Evolutionary conservation across 2,888 invertebrate genomes (phyloP), one percentile per base, ranked within the genome.

Genomic region (Cosmia trapezina): DNA sequence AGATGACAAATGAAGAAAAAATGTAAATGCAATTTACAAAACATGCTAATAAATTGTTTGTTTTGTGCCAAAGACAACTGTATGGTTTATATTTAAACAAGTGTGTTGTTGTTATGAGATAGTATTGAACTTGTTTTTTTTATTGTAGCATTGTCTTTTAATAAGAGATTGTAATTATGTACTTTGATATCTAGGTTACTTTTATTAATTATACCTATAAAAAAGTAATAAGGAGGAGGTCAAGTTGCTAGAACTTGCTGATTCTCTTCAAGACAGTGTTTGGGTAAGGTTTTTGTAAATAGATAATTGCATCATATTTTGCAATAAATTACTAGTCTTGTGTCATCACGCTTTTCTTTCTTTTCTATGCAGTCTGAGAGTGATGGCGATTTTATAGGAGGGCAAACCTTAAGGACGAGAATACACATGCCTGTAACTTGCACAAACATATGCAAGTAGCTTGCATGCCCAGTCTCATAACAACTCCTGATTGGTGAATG

Each of bases 21-120:
- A 59, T 9, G 1, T 6, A 33, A 33, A 62, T 49, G n/a, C n/a
- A 22, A 51, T 64, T 4, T 12, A 66, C 54, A 54, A 63, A 33
- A 63, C 53, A 60, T 56, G 19, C 8, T 43, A 33, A 14, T 11
- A 22, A 51, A 63, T 33, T 60, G 43, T 56, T 67, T 76, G 45
- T 62, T 49, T 70, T 64, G 49, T 62, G 56, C 53, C 64, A 62
- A 62, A 54, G 53, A 47, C 12, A 64, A 70, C 19, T 43, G 22
- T 45, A n/a, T 17, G 9, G 56, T 73, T 63, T 78, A 63, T 70
- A 73, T 78, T 73, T 70, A 49, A 63, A 81, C 51, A 80, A 78
- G 17, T 62, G 19, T 28, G 63, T 63, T 76, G 41, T 62, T 63
- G 43, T 71, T 54, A 53, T 54, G 28, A 68, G 65, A 66, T 66